Evolutionary conservation across 2,888 invertebrate species (phyloP), one percentile per base, ranked within the genome.

Genomic region (Netelia inedita): DNA sequence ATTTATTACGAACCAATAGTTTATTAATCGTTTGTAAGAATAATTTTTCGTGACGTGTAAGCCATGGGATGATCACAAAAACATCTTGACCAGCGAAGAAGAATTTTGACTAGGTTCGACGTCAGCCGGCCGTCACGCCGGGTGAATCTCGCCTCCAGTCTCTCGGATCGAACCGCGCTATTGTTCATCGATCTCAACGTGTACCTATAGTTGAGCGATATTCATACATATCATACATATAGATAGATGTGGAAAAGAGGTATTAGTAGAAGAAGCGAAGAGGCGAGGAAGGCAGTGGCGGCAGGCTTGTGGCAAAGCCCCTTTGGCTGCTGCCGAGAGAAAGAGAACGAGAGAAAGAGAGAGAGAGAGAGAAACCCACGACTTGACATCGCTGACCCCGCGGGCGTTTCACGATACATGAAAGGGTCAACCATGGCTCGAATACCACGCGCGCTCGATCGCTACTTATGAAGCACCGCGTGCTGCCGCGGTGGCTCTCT

Each of bases 381-480:
- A 91, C 87, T 91, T 91, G 91, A 91, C 92, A 90, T 87, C 85
- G 68, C 57, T 91, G 92, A 92, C 92, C 92, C 88, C 80, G 66
- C 79, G 88, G 89, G 85, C 89, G 90, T 90, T 91, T 89, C 91
- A 82, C 89, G 90, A 91, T 91, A 91, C 91, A 91, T 89, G 90
- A 89, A 90, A 88, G 89, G 91, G 90, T 90, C 89, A 90, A 82
- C 88, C 85, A 87, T 73, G 80, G 71, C 82, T 79, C 57, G 89
- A 90, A 89, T 90, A 89, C 88, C 89, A 88, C 86, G 85, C 55
- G 79, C 55, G 79, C 78, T 73, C 84, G 87, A 90, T 90, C 88
- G 92, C 92, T 92, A 91, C 91, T 91, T 90, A 66, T 79, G 90
- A 90, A 85, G 90, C 90, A 69, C 78, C 76, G 71, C 83, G 85